A percentile compares a stretch with the other conserved stretches of the same genome.
Conservation (phyloP, 2,113 vertebrate genomes). For the Eurystomus gularis region DNA sequence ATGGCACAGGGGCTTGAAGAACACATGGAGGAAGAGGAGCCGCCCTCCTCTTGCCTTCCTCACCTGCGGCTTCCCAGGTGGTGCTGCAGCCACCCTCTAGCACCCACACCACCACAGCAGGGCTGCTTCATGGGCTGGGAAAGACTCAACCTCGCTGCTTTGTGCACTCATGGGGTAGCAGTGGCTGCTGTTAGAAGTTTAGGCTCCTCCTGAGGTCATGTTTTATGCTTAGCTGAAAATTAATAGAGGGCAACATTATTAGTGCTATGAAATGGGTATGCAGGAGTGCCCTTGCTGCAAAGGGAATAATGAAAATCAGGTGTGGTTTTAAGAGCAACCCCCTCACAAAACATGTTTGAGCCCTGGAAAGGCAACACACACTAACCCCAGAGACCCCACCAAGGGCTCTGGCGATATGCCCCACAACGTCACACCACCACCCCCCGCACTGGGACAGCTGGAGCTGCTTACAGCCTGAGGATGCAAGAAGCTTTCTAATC, state of each 20-base stretch:
- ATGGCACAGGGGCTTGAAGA: background rate
- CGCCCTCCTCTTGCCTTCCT: background rate
- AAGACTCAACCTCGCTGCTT: background rate
- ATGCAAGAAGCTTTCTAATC: background rate
- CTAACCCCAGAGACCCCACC: fast-evolving
- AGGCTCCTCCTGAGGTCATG: background rate
- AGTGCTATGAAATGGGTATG: background rate
- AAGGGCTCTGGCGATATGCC: background rate
- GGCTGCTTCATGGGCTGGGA: fast-evolving
- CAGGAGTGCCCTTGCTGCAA: background rate
- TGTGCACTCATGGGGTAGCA: fast-evolving
- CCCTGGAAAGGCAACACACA: background rate
- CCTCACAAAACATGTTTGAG: background rate
- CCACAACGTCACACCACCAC: fast-evolving
- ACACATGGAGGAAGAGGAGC: background rate
- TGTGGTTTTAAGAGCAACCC: background rate
- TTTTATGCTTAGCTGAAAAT: background rate
- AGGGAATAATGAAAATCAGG: background rate
- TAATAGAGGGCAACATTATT: background rate
- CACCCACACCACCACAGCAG: background rate
- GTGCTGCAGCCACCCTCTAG: fast-evolving
- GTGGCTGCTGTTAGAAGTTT: background rate
- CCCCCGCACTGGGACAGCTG: background rate
- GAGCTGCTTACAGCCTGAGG: background rate
- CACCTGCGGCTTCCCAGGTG: background rate